Evolutionary conservation across 2,888 invertebrate genomes (phyloP).

Genomic region (Apotomis betuletana): DNA sequence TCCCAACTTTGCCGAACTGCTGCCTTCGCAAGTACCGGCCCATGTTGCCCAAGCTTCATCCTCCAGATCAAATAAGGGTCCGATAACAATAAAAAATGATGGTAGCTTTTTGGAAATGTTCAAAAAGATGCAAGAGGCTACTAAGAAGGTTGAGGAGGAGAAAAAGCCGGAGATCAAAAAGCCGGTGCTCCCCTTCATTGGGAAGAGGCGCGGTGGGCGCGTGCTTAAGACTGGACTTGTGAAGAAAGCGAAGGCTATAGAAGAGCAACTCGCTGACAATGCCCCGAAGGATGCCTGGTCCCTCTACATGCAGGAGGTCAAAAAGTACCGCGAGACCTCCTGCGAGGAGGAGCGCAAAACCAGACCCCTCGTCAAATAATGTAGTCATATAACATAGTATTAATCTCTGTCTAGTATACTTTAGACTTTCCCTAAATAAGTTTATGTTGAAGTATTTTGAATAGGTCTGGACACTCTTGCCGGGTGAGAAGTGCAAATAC

Average conservation of each 20-base stretch:
- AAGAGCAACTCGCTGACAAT: constrained; percentile 84
- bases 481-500: not conserved
- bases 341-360: constrained; percentile 96
- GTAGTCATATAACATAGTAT: constrained; percentile 28
- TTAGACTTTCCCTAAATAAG: constrained; percentile 27
- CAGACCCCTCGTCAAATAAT: constrained; percentile 94
- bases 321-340: constrained; percentile 95
- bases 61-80: constrained; percentile 79
- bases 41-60: constrained; percentile 63
- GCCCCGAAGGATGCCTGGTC: constrained; percentile 95
- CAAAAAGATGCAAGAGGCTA: constrained; percentile 91
- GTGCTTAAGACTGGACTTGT: constrained; percentile 95
- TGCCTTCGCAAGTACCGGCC: constrained; percentile 58
- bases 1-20: constrained; percentile 73
- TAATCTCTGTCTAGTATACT: constrained; percentile 32
- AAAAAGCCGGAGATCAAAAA: constrained; percentile 70
- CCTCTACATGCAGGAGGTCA: constrained; percentile 96
- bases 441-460: constrained; percentile 27
- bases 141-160: constrained; percentile 72
- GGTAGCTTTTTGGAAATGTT: constrained; percentile 96
- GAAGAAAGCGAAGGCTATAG: constrained; percentile 89
- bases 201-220: constrained; percentile 93
- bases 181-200: constrained; percentile 83
- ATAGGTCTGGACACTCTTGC: constrained; percentile 6
- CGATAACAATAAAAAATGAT: constrained; percentile 92